Evolutionary conservation across 2,888 invertebrate genomes (phyloP).

Genomic region (Lamellibrachia satsuma): DNA sequence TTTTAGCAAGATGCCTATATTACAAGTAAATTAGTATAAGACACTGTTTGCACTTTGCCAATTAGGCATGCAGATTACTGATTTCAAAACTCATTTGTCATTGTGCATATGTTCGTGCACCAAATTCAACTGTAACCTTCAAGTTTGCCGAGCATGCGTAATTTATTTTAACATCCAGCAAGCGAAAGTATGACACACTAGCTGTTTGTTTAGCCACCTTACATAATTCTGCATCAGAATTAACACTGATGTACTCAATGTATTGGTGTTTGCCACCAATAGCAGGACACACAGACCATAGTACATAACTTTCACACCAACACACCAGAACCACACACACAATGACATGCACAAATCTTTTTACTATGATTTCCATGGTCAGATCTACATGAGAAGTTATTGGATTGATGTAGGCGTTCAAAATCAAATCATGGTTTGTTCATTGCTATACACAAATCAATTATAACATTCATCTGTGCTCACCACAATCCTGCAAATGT

Average conservation of each 20-base stretch:
- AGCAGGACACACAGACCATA: neutral
- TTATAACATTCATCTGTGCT: neutral
- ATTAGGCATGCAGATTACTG: neutral
- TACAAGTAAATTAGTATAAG: neutral
- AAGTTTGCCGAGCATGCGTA: neutral
- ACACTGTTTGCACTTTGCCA: neutral
- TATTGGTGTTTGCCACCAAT: neutral
- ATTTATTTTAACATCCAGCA: neutral
- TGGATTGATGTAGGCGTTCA: neutral
- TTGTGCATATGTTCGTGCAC: neutral
- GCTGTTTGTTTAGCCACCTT: neutral
- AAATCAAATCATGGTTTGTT: neutral
- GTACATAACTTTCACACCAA: neutral
- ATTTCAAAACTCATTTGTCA: neutral
- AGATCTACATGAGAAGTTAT: neutral
- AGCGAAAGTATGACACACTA: neutral
- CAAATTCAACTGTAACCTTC: neutral
- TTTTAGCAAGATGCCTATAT: neutral
- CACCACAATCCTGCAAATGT: neutral
- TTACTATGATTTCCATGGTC: neutral
- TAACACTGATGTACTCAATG: neutral
- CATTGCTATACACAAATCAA: neutral
- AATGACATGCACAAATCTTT: neutral
- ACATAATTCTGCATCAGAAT: neutral
- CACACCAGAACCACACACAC: neutral